Percentiles rank a stretch among this genome's conserved stretches.
These are phyloP conservation scores for Spea bombifrons DNA, from an alignment of 2,113 vertebrate genomes.

Conservation along the genomic window DNA sequence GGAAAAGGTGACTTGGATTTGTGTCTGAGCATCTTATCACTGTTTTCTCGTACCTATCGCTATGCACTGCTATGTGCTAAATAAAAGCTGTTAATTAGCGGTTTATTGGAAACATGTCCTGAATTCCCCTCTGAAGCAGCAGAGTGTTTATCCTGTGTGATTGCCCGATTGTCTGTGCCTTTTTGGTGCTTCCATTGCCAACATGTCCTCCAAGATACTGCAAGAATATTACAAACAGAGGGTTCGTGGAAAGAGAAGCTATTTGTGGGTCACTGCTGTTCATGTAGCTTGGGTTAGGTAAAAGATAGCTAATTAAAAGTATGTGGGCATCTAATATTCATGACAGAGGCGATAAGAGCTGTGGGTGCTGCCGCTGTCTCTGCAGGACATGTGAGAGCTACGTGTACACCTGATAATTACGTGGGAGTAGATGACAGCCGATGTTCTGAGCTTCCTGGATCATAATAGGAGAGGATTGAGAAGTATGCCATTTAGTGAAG, in stretches of 20 bases:
- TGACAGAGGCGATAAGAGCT: neutral
- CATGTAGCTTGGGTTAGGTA: conserved; percentile 5
- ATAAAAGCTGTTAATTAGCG: conserved; percentile 17
- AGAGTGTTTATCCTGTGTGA: neutral
- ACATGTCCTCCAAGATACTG: neutral
- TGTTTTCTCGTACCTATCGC: too few species aligned
- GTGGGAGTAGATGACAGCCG: conserved; percentile 22
- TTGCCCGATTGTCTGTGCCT: neutral
- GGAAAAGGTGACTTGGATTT: too few species aligned
- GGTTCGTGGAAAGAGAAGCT: neutral
- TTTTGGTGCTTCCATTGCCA: neutral
- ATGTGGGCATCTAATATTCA: conserved; percentile 30
- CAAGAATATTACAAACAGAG: neutral
- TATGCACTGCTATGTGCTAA: neutral
- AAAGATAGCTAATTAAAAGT: conserved; percentile 9
- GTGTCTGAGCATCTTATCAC: too few species aligned
- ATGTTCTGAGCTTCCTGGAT: neutral
- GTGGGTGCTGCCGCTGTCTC: conserved; percentile 3
- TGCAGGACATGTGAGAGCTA: neutral
- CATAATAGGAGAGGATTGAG: neutral
- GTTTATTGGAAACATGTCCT: conserved; percentile 1
- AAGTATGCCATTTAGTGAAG: neutral
- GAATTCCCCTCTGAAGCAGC: conserved; percentile 1
- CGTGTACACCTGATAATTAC: neutral
- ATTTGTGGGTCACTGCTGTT: conserved; percentile 14